Percentiles rank a stretch among this genome's conserved stretches.
These are phyloP conservation scores for Papilio demoleus DNA, from an alignment of 2,888 invertebrate genomes.

Conservation along the genomic window DNA sequence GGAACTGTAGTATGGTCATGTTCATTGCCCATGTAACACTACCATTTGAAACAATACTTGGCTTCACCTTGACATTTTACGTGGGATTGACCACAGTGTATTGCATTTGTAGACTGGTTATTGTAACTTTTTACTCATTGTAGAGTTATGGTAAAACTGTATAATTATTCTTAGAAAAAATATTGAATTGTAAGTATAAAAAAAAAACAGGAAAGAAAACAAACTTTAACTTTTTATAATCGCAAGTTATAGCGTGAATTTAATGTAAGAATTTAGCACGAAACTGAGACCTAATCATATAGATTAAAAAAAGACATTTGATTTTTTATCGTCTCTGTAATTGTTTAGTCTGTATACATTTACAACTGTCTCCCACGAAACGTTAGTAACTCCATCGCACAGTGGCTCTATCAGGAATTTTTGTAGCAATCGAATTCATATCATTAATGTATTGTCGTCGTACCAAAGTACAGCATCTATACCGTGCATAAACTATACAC, in stretches of 20 bases:
- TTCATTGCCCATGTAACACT: constrained; percentile 43
- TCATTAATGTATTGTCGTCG: too few relatives aligned
- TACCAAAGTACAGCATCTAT: too few relatives aligned
- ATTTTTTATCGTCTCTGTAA: constrained; percentile 2
- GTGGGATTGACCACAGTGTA: constrained; percentile 39
- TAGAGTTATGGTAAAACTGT: neutral
- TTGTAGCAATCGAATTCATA: constrained; percentile 21
- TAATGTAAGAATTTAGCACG: neutral
- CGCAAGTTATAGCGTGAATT: neutral
- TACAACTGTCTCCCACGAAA: constrained; percentile 27
- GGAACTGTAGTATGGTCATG: constrained; percentile 38
- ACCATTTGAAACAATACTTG: constrained; percentile 52
- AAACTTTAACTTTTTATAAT: too few relatives aligned
- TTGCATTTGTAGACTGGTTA: neutral
- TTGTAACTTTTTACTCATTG: neutral
- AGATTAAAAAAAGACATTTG: neutral
- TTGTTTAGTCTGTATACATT: constrained; percentile 35
- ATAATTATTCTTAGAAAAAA: neutral
- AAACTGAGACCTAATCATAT: neutral
- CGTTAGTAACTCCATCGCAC: constrained; percentile 7
- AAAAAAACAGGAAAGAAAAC: too few relatives aligned
- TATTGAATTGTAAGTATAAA: neutral
- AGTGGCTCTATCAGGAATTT: constrained; percentile 36
- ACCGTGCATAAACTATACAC: too few relatives aligned
- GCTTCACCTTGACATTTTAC: constrained; percentile 55